phyloP scores from a whole-genome alignment of 1,140 invertebrate genomes.

The Maconellicoccus hirsutus region DNA sequence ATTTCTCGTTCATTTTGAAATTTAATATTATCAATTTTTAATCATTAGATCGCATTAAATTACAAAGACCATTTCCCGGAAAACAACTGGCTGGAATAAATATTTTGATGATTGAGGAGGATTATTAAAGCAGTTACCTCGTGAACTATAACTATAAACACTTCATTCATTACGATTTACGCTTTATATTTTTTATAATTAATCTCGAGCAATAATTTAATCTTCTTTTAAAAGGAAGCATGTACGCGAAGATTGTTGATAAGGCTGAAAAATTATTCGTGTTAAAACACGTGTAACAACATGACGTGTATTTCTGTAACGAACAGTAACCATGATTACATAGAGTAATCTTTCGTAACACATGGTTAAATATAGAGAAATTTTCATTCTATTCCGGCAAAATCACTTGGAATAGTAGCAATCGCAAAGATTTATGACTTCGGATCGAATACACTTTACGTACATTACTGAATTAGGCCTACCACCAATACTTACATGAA shows the following conservation, averaged over 20 bases:
- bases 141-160: neutral
- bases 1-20: too few relatives aligned
- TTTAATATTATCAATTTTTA: too few relatives aligned
- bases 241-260: neutral
- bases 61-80: too few relatives aligned
- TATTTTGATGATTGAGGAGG: neutral
- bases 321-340: neutral
- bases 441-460: too few relatives aligned
- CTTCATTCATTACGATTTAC: neutral
- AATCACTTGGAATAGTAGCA: neutral
- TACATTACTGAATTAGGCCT: too few relatives aligned
- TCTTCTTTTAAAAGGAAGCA: neutral
- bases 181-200: neutral
- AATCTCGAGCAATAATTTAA: neutral
- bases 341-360: neutral
- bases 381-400: neutral
- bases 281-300: constrained; percentile 8
- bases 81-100: too few relatives aligned
- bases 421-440: neutral
- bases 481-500: too few relatives aligned
- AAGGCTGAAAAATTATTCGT: neutral
- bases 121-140: neutral
- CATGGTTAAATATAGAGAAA: neutral
- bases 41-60: too few relatives aligned
- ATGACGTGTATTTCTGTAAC: neutral